Evolutionary conservation across 2,113 vertebrate species (phyloP), one percentile per base, ranked within the genome.

Genomic region (Tympanuchus pallidicinctus): DNA sequence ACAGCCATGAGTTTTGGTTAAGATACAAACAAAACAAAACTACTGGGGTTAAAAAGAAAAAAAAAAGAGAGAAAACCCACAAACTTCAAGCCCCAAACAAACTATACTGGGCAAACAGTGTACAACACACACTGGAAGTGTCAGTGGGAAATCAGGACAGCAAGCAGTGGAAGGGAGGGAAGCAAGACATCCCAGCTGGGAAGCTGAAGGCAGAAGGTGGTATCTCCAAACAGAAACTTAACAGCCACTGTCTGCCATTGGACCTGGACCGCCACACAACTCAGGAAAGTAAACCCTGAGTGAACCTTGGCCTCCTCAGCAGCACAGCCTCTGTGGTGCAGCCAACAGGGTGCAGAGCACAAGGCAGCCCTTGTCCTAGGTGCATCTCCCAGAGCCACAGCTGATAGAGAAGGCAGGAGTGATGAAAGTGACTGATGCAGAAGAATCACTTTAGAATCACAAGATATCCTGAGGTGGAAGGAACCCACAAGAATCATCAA

Each of bases 121-220:
- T 34, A n/a, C 18, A 88, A 3, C n/a, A 60, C 4, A 6, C 2
- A 0, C 19, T 1, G 2, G 13, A 16, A 72, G 7, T 1, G 14
- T 21, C 61, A 65, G 43, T 34, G 78, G 71, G n/a, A 86, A 57
- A 34, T 13, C 54, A 85, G 25, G 48, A 65, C 8, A 27, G 30
- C 15, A 47, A 70, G 27, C 16, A 20, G 28, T 40, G 36, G n/a
- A 59, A 89, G 16, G 48, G 13, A 66, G 47, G 60, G 50, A 84
- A 74, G 28, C 16, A 36, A 71, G 64, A 43, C 64, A 71, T 64
- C 17, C 25, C 8, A 1, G 10, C 2, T 6, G 15, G 30, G 22
- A 74, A 15, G 24, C 2, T 56, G 43, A 52, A 78, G 64, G 40
- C 45, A 64, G 61, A 64, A 42, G 16, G 13, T 4, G 42, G 34